Base-by-base conservation (phyloP, 2,888 invertebrate genomes). In the Drosophila lacicola region DNA sequence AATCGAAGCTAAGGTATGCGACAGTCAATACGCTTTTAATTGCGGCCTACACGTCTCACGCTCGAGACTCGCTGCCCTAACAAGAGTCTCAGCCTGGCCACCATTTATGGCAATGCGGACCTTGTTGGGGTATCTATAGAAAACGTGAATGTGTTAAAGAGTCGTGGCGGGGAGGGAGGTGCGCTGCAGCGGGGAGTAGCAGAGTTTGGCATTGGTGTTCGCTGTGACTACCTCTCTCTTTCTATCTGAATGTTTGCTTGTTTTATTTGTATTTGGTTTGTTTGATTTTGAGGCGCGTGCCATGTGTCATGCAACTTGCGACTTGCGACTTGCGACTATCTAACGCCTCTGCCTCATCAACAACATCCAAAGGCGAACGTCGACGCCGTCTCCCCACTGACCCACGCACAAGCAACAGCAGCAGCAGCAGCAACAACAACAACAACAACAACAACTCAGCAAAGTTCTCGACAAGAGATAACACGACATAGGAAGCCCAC, bases 321-420 rank as follows among this genome's bases (percentile, higher is more conserved):
- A 77, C 70, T 75, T 76, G 82, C 82, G 80, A 82, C 78, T 81
- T 88, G 82, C 68, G 82, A 87, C 83, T 89, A 89, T 83, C 83
- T 80, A 89, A 86, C 84, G 84, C 90, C 84, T 85, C 89, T 88
- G 84, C 90, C 89, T 75, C 82, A 82, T 89, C 82, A 82, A 71
- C 79, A 82, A 55, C 72, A 76, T 62, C 66, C 78, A 71, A 60
- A 69, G 51, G 42, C 78, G 62, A 42, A 34, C 60, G 70, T 60
- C 58, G 74, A 62, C 65, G 66, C 51, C 73, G 85, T 88, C 84
- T 82, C 70, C 84, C 74, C 77, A 76, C 55, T 83, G 83, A 83
- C 83, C 83, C 83, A 83, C 89, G 88, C 82, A 78, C 44, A 49
- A 62, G 19, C 57, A 78, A 5, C 50, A 56, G 4, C 51, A 63